Conservation (phyloP, 2,113 vertebrate species). For the Rhinopithecus roxellana region DNA sequence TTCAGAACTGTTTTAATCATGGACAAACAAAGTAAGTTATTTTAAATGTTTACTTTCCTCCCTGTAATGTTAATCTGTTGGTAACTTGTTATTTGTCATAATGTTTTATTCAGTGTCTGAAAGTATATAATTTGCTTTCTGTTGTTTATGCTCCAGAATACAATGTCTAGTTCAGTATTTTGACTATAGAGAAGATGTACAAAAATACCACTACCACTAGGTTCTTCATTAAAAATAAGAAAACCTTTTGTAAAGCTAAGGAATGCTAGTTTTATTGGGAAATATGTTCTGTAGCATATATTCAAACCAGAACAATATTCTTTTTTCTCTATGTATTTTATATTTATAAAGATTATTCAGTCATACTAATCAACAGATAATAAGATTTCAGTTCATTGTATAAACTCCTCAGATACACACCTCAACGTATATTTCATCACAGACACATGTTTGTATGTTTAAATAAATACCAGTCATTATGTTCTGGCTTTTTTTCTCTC, state of each 20-base stretch:
- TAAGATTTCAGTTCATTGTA: not conserved
- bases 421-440: not conserved
- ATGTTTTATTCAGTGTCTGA: not conserved
- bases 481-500: not conserved
- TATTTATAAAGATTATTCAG: not conserved
- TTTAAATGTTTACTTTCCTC: not conserved
- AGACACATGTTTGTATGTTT: not conserved
- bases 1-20: slow-evolving; percentile 54
- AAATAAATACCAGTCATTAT: not conserved
- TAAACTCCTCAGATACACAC: not conserved
- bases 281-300: not conserved
- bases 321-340: not conserved
- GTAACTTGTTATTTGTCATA: not conserved
- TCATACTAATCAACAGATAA: not conserved
- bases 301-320: not conserved
- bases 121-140: not conserved
- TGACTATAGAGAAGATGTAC: not conserved
- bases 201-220: not conserved
- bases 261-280: not conserved
- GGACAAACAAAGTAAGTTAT: slow-evolving; percentile 59
- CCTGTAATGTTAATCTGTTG: not conserved
- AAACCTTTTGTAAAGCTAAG: not conserved
- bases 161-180: not conserved
- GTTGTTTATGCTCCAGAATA: not conserved
- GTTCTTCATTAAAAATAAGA: not conserved